phyloP scores from a whole-genome alignment of 2,797 vertebrate genomes.

The Anguilla megastoma region DNA sequence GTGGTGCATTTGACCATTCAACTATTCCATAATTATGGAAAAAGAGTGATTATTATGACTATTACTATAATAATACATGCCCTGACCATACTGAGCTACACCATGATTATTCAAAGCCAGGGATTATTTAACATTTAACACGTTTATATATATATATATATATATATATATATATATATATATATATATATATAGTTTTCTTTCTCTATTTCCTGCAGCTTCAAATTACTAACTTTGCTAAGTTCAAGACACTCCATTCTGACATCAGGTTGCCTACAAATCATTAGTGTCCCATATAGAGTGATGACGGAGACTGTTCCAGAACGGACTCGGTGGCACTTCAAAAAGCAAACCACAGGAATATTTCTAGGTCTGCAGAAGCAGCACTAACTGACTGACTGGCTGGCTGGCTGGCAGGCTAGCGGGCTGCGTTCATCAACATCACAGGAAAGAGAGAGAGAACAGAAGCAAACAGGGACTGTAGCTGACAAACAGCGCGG shows the following conservation, averaged over 20 bases:
- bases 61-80: no score
- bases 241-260: background rate
- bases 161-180: no score
- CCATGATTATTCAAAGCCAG: background rate
- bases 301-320: no score
- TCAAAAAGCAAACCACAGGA: background rate
- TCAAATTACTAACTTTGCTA: background rate
- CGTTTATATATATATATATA: no score
- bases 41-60: no score
- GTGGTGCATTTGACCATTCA: no score
- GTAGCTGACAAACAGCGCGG: background rate
- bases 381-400: background rate
- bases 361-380: background rate
- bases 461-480: background rate
- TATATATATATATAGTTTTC: no score
- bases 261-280: background rate
- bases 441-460: background rate
- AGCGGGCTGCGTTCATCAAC: background rate
- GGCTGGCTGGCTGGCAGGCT: background rate
- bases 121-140: no score
- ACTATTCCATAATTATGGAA: no score
- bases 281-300: no score
- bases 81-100: no score
- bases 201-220: background rate
- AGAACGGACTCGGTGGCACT: background rate